These are phyloP conservation scores for Brachionus koreanus DNA, from an alignment of 1,140 invertebrate species.

Conservation along the genomic window DNA sequence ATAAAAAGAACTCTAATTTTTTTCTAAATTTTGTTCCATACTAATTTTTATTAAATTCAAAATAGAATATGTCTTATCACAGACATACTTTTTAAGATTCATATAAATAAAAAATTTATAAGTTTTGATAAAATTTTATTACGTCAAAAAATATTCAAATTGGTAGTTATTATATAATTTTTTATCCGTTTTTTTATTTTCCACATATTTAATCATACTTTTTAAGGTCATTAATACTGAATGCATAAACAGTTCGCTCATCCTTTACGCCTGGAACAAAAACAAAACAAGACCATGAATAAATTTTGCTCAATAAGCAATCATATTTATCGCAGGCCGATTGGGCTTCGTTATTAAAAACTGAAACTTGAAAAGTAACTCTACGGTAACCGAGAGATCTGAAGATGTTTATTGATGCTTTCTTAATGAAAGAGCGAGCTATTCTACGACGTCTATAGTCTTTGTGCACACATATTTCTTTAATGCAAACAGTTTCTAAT, in stretches of 20 bases:
- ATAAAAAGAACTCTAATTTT: no score
- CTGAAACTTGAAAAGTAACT: conserved; percentile 27
- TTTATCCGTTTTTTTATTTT: no score
- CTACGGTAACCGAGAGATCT: neutral
- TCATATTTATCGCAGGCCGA: neutral
- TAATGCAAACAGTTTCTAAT: conserved; percentile 36
- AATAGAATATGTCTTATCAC: no score
- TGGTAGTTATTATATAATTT: no score
- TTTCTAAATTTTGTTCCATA: no score
- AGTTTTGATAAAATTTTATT: no score
- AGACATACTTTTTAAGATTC: no score
- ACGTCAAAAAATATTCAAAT: no score
- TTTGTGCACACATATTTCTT: conserved; percentile 12
- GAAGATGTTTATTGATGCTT: neutral
- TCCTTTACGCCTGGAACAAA: conserved; percentile 17
- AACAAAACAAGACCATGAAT: neutral
- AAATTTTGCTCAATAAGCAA: neutral
- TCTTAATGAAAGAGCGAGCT: neutral
- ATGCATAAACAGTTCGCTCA: conserved; percentile 5
- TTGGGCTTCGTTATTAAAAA: conserved; percentile 19
- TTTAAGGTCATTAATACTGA: conserved; percentile 27
- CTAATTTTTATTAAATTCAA: no score
- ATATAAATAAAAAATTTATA: no score
- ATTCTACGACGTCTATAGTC: conserved; percentile 15
- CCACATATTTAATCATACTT: neutral